Base-by-base conservation (phyloP, 2,113 vertebrate species). In the Sialia sialis region DNA sequence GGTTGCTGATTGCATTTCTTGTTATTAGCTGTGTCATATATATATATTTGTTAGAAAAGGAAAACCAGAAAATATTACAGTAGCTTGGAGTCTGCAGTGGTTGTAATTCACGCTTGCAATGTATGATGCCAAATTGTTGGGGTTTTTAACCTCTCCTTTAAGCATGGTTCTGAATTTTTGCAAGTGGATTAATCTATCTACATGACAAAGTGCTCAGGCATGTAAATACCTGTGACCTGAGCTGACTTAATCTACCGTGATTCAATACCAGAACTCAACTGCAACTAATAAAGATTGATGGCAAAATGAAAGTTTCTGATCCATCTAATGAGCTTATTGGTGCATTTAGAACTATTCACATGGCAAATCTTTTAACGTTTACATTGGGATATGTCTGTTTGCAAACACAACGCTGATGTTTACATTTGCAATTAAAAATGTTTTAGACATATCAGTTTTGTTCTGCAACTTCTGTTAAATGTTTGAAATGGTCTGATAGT, bases 231-330 rank as follows among this genome's bases (percentile, higher is more conserved):
- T 90, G n/a, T 38, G 85, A 94, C 7, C 7, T 89, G 77, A 96
- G 64, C 10, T 62, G 79, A 96, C 95, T 72, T 90, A 8, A 70
- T 77, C 36, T 79, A 6, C 74, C 36, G 56, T 84, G 52, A 93
- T 93, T 96, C 75, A 78, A 85, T 68, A 94, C 56, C 62, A 73
- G 49, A 96, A 92, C 22, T 91, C 38, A 67, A 32, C 48, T 70
- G 52, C 75, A 93, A 73, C 75, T 95, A 96, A 97, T 83, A 93
- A 96, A 79, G 59, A 95, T 15, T 89, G 68, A 96, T 93, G 51
- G 48, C n/a, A 88, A 76, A 96, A 38, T 84, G 22, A 91, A 89
- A 81, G 43, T 66, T 84, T 89, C 56, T 97, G 81, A 96, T 68
- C 91, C 58, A 66, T 11, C 32, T 93, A 89, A 91, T 83, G 39